Evolutionary conservation across 2,888 invertebrate genomes (phyloP), one percentile per base, ranked within the genome.

Genomic region (Erebia palarica): DNA sequence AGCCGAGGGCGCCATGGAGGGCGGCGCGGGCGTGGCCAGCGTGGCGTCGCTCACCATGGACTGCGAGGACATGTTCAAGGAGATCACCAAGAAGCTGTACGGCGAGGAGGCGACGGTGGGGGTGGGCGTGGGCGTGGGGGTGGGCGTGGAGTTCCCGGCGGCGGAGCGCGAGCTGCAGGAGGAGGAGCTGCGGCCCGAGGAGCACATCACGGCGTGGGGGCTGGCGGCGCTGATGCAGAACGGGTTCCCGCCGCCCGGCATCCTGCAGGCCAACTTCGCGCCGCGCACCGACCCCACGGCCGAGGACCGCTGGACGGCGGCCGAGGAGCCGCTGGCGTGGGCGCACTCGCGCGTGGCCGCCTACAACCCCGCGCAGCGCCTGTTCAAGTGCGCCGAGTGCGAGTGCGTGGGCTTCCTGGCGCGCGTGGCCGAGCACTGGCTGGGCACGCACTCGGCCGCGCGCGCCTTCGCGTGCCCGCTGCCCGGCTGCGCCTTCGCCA

Each of bases 41-140:
- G 91, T 89, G 74, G 89, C 94, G 69, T 89, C 95, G 78, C 94
- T 94, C 82, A 94, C 95, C 82, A 94, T 95, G 90, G 95, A 95
- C 89, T 95, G 97, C 93, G 97, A 97, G 91, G 97, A 97, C 86
- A 97, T 97, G 96, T 97, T 97, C 88, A 97, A 97, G 90, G 98
- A 98, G 94, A 97, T 98, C 85, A 97, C 97, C 75, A 95, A 97
- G 88, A 98, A 98, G 93, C 94, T 98, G 78, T 98, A 97, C 91
- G 97, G 97, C 76, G 97, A 97, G 89, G 97, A 97, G 89, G 88
- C 92, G 47, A 83, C 82, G n/a, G 84, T 84, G 73, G 83, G 81
- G 58, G 86, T 84, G 72, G n/a, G 60, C 60, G 83, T 80, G 68
- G 79, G 80, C 75, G 84, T 80, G 69, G 85, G 88, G 64, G 89